Base-by-base conservation (phyloP, 1,140 invertebrate species). In the Lutraria rhynchaena region DNA sequence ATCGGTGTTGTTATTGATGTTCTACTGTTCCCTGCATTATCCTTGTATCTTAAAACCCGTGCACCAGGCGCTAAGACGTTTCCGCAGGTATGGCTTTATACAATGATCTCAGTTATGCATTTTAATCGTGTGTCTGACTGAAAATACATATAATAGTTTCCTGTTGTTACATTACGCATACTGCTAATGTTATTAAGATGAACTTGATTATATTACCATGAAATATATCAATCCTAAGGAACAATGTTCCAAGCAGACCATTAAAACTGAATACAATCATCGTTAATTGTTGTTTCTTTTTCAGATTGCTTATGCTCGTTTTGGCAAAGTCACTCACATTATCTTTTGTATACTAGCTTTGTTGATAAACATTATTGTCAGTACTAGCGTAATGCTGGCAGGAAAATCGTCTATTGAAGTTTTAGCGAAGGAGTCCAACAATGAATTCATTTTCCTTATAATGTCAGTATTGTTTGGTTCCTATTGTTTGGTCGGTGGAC, bases 401-500 rank as follows among this genome's bases (percentile, higher is more conserved):
- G 87, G 85, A 27, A 88, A 84, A 51, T 81, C 85, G 1, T 60
- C 84, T 29, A 82, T 90, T 13, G 65, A 85, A 61, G 80, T 84
- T 11, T 73, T 90, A 7, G 83, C 81, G 41, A 87, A 87, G 22
- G 84, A 90, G 63, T 81, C 85, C 15, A 87, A 86, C 44, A 85
- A 84, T 24, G 89, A 90, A 73, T 87, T 88, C n/a, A 84, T 88
- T n/a, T 81, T 88, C 22, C 33, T 90, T 0, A 81, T 89, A 24
- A 81, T 90, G 53, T 86, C 88, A 17, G 85, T 86, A 7, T 44
- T 89, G 0, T 89, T 89, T 67, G 90, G 89, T 0, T 90, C 90
- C n/a, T 92, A 93, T 82, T 92, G 91, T 33, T 86, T 92, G 57
- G 86, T 92, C 4, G 92, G 92, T 13, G 92, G 92, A 15, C 85